phyloP scores from a whole-genome alignment of 2,797 vertebrate species.

The Phrynocephalus vlangalii region DNA sequence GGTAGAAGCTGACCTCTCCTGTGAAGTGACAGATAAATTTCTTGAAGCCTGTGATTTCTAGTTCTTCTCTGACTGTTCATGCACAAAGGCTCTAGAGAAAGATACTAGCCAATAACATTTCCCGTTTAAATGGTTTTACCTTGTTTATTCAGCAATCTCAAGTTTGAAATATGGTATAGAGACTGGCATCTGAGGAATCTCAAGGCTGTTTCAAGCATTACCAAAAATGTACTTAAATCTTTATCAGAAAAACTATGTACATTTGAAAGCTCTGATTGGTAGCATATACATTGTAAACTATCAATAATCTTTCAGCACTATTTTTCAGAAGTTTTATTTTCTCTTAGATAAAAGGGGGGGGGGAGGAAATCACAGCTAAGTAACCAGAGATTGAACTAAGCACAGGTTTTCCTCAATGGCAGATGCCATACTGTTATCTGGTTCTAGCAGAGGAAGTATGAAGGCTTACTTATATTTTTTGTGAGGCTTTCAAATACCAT shows the following conservation, averaged over 20 bases:
- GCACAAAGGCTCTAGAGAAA: neutral
- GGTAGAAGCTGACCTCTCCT: slow-evolving; percentile 61
- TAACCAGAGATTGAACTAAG: neutral
- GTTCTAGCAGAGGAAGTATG: too few species aligned
- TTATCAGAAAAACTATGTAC: neutral
- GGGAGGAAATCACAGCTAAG: neutral
- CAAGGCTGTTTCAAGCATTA: neutral
- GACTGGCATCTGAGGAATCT: neutral
- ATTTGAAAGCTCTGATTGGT: neutral
- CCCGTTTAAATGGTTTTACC: neutral
- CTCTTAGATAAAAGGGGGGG: too few species aligned
- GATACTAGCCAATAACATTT: neutral
- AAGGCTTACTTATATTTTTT: too few species aligned
- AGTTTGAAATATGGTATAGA: neutral
- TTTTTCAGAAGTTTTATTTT: neutral
- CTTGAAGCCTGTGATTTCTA: slow-evolving; percentile 46
- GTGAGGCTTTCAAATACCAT: too few species aligned
- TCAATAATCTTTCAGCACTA: neutral
- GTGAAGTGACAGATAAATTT: slow-evolving; percentile 60
- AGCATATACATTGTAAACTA: neutral
- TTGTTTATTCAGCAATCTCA: neutral
- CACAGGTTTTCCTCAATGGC: neutral
- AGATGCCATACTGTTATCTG: too few species aligned
- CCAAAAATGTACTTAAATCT: neutral
- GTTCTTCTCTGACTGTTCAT: slow-evolving; percentile 12